A percentile compares a stretch with the other conserved stretches of the same genome.
phyloP scores from a whole-genome alignment of 2,113 vertebrate species.

The Callithrix jacchus region DNA sequence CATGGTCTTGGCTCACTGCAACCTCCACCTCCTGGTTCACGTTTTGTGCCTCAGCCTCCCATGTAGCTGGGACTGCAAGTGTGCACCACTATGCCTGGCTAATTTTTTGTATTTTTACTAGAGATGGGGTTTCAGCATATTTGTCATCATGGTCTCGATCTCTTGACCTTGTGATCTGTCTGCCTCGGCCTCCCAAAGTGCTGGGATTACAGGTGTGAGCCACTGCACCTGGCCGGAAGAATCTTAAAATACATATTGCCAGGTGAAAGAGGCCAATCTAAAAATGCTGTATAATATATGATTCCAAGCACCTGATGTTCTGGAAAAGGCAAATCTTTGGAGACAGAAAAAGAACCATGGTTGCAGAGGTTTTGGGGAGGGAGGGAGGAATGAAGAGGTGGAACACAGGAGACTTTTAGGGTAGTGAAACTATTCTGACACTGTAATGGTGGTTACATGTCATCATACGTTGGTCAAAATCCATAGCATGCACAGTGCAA shows the following conservation, averaged over 20 bases:
- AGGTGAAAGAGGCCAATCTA: not conserved
- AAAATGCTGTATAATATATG: not conserved
- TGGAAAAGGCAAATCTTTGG: not conserved
- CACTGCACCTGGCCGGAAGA: too few species aligned
- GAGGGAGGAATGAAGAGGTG: not conserved
- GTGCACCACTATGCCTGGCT: too few species aligned
- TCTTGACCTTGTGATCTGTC: too few species aligned
- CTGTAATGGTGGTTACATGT: not conserved
- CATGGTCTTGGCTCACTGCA: too few species aligned
- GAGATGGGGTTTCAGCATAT: too few species aligned
- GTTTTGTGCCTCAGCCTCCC: too few species aligned
- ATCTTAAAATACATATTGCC: not conserved
- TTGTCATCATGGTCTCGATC: too few species aligned
- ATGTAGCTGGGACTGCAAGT: too few species aligned
- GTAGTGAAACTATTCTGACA: not conserved
- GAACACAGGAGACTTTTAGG: not conserved
- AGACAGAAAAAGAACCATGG: not conserved
- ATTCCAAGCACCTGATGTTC: not conserved
- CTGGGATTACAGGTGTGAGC: too few species aligned
- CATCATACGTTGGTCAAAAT: not conserved
- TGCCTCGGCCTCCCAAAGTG: too few species aligned
- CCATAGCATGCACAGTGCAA: not conserved
- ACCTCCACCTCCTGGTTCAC: too few species aligned
- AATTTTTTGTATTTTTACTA: too few species aligned
- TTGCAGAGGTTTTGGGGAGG: not conserved